These are phyloP conservation scores for Ailuropoda melanoleuca DNA, from an alignment of 2,113 vertebrate genomes.

Conservation along the genomic window DNA sequence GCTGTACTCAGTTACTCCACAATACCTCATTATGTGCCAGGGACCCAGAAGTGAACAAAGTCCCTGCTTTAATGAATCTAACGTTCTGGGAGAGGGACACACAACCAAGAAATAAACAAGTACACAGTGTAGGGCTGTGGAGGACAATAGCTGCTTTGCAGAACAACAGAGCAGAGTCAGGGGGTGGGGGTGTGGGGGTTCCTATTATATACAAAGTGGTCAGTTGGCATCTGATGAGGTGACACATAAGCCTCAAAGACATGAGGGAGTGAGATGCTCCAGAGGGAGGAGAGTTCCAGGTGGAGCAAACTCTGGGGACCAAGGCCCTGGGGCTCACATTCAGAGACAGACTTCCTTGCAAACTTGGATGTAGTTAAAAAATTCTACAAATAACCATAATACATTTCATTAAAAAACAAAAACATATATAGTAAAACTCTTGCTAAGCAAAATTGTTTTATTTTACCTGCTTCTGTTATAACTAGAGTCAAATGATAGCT, in stretches of 20 bases:
- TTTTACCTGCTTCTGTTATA: background rate
- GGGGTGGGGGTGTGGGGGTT: background rate
- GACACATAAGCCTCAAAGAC: background rate
- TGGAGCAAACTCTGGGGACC: background rate
- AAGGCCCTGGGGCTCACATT: background rate
- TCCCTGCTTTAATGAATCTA: background rate
- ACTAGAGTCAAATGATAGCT: background rate
- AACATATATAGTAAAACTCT: background rate
- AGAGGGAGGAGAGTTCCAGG: background rate
- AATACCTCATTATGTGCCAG: slow-evolving; percentile 43
- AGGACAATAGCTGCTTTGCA: slow-evolving; percentile 8
- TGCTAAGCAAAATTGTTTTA: background rate
- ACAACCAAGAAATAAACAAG: background rate
- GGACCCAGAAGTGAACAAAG: background rate
- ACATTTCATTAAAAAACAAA: background rate
- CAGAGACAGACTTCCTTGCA: background rate
- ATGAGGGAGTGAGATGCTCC: background rate
- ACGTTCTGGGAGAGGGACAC: background rate
- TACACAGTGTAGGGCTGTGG: background rate
- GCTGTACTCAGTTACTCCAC: slow-evolving; percentile 41
- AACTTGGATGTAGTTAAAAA: background rate
- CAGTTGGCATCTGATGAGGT: background rate
- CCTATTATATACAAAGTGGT: background rate
- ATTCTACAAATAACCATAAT: no score
- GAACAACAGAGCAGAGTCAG: background rate